Percentiles rank a stretch among this genome's conserved stretches.
These are phyloP conservation scores for Hermaeophaga mercurialis DNA, from an alignment of 2,888 invertebrate species.

Conservation along the genomic window DNA sequence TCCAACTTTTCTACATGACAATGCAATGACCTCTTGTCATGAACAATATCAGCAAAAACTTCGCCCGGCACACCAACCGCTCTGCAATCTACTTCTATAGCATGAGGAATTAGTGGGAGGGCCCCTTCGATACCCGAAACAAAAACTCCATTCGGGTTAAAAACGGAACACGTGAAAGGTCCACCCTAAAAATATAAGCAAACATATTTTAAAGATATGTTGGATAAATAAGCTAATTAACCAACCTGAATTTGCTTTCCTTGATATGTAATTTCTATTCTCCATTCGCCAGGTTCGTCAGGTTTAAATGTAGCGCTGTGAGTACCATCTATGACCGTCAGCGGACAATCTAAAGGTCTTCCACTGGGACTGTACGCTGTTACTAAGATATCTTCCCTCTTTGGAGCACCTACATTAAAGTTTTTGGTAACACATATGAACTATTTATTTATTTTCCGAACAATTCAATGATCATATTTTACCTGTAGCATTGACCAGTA, in stretches of 20 bases:
- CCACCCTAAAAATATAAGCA: slow-evolving; percentile 69
- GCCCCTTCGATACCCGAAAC: slow-evolving; percentile 82
- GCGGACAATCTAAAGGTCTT: slow-evolving; percentile 77
- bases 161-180: slow-evolving; percentile 95
- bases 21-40: slow-evolving; percentile 83
- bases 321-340: slow-evolving; percentile 85
- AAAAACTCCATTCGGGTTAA: slow-evolving; percentile 89
- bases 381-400: slow-evolving; percentile 84
- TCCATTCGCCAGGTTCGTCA: slow-evolving; percentile 96
- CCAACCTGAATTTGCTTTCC: slow-evolving; percentile 85
- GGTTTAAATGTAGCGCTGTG: slow-evolving; percentile 97
- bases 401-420: slow-evolving; percentile 67
- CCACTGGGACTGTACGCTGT: slow-evolving; percentile 92
- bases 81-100: slow-evolving; percentile 75
- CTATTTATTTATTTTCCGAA: too few species aligned
- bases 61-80: slow-evolving; percentile 86
- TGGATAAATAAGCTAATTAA: not conserved
- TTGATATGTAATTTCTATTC: slow-evolving; percentile 93
- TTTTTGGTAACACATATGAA: too few species aligned
- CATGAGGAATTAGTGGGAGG: slow-evolving; percentile 83
- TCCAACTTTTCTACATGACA: slow-evolving; percentile 82
- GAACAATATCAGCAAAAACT: slow-evolving; percentile 86
- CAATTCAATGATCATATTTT: too few species aligned
- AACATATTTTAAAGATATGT: slow-evolving; percentile 4
- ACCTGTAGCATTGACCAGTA: slow-evolving; percentile 86